A percentile compares a stretch with the other conserved stretches of the same genome.
Evolutionary conservation across 1,140 invertebrate genomes (phyloP).

Genomic region (Drosophila grimshawi): DNA sequence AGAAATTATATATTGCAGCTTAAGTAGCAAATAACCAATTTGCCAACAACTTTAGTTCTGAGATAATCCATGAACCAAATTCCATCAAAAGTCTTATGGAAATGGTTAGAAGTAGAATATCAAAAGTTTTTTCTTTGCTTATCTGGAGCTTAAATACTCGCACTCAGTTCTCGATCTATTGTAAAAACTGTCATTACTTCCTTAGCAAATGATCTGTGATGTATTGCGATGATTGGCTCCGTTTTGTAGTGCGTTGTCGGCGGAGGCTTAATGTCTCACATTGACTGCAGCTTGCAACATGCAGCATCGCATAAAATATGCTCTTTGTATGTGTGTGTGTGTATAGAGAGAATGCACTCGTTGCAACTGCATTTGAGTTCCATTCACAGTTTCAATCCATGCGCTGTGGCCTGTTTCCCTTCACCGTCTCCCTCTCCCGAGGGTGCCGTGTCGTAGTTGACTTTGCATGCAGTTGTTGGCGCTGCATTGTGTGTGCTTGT

Average conservation of each 20-base stretch:
- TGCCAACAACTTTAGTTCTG: not conserved
- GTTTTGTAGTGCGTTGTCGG: conserved; percentile 26
- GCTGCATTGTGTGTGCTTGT: conserved; percentile 48
- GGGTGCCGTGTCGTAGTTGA: conserved; percentile 39
- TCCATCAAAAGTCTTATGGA: too few relatives aligned
- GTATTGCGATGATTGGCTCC: conserved; percentile 21
- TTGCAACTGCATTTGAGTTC: conserved; percentile 37
- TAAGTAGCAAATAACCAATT: too few relatives aligned
- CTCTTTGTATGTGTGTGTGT: conserved; percentile 25
- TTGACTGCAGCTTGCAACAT: conserved; percentile 40
- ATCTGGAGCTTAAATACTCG: too few relatives aligned
- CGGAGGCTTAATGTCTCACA: conserved; percentile 34
- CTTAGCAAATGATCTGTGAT: conserved; percentile 12
- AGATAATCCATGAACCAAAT: too few relatives aligned
- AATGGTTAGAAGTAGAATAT: too few relatives aligned
- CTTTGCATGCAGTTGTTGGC: conserved; percentile 57
- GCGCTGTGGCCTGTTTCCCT: not conserved
- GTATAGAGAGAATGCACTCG: conserved; percentile 10
- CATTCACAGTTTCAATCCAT: conserved; percentile 42
- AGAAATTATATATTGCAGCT: too few relatives aligned
- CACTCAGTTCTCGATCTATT: conserved; percentile 19
- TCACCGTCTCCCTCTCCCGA: conserved; percentile 7
- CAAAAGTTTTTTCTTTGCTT: too few relatives aligned
- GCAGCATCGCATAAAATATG: conserved; percentile 38
- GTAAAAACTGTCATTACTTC: conserved; percentile 19